A percentile compares a stretch with the other conserved stretches of the same genome.
phyloP scores from a whole-genome alignment of 2,113 vertebrate species.

The Lampris megalopsis region DNA sequence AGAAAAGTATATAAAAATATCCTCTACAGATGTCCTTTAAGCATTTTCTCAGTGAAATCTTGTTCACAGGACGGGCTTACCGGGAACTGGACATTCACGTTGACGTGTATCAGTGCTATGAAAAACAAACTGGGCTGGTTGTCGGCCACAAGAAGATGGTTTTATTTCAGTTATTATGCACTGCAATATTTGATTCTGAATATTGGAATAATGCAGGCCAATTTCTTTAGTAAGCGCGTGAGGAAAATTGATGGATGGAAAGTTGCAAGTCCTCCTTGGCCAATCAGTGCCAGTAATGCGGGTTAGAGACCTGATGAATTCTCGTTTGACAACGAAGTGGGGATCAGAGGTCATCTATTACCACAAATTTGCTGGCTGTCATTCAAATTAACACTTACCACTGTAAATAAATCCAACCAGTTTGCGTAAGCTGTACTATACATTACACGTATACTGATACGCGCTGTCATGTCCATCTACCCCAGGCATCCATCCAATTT shows the following conservation, averaged over 20 bases:
- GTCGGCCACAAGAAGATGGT: neutral
- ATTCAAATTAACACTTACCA: no score
- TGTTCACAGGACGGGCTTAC: no score
- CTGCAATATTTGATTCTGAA: no score
- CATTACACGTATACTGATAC: no score
- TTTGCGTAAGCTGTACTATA: no score
- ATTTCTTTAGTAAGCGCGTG: neutral
- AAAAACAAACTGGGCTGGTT: neutral
- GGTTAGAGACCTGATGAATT: no score
- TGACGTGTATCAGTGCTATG: neutral
- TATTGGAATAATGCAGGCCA: neutral
- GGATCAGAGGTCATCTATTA: conserved; percentile 59
- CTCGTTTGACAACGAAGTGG: conserved; percentile 29
- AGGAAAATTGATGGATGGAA: conserved; percentile 56
- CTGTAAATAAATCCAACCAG: no score
- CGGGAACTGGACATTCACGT: neutral
- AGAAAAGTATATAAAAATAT: neutral
- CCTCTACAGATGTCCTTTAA: neutral
- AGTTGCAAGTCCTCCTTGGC: conserved; percentile 20
- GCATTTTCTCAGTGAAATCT: no score
- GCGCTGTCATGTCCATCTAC: no score
- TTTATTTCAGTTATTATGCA: neutral
- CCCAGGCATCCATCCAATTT: no score
- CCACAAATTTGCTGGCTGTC: neutral
- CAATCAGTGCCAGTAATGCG: no score